Percentiles rank a stretch among this genome's conserved stretches.
Evolutionary conservation across 2,888 invertebrate species (phyloP).

Genomic region (Pardosa pseudoannulata): DNA sequence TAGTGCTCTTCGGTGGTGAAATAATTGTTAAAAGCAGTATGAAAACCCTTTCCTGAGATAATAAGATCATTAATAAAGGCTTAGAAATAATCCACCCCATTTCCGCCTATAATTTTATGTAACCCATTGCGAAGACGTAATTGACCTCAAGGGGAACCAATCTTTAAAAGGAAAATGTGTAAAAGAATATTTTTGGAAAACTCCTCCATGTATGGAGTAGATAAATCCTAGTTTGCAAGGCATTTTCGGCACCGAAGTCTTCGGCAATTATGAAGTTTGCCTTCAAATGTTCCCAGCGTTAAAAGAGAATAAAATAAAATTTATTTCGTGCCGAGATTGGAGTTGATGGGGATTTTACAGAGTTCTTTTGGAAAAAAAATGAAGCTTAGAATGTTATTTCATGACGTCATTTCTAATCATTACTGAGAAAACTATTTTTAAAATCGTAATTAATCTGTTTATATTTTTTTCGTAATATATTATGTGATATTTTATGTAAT

Average conservation of each 20-base stretch:
- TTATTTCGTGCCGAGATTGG: too few relatives aligned
- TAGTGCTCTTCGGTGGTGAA: not conserved
- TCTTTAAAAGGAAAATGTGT: not conserved
- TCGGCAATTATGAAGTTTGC: too few relatives aligned
- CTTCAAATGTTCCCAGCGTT: too few relatives aligned
- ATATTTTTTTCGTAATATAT: too few relatives aligned
- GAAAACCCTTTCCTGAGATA: not conserved
- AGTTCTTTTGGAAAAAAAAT: too few relatives aligned
- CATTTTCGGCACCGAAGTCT: not conserved
- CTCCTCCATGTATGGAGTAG: not conserved
- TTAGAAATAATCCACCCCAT: slow-evolving; percentile 10
- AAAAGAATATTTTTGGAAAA: not conserved
- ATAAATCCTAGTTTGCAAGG: not conserved
- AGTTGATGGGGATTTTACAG: too few relatives aligned
- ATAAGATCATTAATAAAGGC: not conserved
- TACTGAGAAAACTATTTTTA: too few relatives aligned
- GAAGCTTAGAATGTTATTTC: too few relatives aligned
- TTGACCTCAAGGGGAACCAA: not conserved
- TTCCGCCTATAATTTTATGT: not conserved
- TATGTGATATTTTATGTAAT: too few relatives aligned
- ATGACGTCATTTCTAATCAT: too few relatives aligned
- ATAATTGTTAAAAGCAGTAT: slow-evolving; percentile 10
- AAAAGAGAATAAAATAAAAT: too few relatives aligned
- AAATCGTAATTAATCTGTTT: too few relatives aligned
- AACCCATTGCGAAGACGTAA: slow-evolving; percentile 1